phyloP scores from a whole-genome alignment of 2,113 vertebrate species.

The Ceyx melanurus region DNA sequence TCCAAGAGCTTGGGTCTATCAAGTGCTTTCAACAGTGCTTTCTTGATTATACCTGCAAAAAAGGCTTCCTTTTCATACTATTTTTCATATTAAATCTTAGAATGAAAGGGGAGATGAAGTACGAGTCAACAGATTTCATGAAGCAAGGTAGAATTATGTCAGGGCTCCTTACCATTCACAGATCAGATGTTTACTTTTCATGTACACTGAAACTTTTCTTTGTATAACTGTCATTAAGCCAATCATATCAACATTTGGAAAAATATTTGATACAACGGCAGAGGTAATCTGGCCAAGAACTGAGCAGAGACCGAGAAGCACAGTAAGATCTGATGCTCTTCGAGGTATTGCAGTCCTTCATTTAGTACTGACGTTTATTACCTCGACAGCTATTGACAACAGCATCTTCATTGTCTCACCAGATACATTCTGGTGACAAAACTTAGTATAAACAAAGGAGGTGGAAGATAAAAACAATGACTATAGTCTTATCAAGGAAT shows the following conservation, averaged over 20 bases:
- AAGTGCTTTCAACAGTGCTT: not conserved
- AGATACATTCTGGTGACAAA: not conserved
- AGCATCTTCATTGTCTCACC: not conserved
- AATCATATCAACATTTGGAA: not conserved
- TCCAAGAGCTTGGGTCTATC: not conserved
- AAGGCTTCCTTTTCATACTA: not conserved
- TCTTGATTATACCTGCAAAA: not conserved
- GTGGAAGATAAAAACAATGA: not conserved
- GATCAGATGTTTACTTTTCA: not conserved
- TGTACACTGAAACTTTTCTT: not conserved
- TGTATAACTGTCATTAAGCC: not conserved
- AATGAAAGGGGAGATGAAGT: not conserved
- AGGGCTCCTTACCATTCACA: not conserved
- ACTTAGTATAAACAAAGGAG: not conserved
- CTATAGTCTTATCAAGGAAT: not conserved
- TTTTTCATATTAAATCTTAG: not conserved
- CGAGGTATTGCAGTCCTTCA: not conserved
- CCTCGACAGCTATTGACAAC: not conserved
- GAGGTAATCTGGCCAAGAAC: not conserved
- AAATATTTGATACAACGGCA: not conserved
- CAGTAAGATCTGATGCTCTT: not conserved
- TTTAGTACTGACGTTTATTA: constrained; percentile 12
- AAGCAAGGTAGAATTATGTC: not conserved
- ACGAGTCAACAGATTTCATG: not conserved
- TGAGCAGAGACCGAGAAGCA: not conserved